A percentile compares a stretch with the other conserved stretches of the same genome.
These are phyloP conservation scores for Bolinopsis microptera DNA, from an alignment of 37 sponge, comb jelly and placozoan genomes.

Conservation along the genomic window DNA sequence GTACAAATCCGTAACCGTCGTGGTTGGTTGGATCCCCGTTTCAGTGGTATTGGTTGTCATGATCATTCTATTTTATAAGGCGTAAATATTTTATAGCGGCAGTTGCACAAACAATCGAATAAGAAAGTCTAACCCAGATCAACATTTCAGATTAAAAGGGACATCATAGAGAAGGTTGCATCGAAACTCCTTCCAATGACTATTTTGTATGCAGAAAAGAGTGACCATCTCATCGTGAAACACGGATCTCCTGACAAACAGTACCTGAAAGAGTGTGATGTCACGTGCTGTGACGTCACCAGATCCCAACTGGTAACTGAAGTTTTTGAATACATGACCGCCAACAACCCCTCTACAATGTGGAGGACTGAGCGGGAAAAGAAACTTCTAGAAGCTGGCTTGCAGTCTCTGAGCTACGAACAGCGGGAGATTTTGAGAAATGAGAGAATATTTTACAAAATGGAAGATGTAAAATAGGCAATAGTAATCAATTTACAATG, in stretches of 20 bases:
- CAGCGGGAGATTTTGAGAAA: background rate
- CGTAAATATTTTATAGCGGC: too few species aligned
- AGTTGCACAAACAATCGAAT: background rate
- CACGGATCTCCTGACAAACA: background rate
- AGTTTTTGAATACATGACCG: background rate
- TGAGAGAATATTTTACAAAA: background rate
- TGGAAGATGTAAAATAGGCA: constrained; percentile 1
- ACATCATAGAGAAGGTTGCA: background rate
- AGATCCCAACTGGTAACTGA: background rate
- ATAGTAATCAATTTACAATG: background rate
- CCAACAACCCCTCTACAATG: background rate
- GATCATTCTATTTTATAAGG: too few species aligned
- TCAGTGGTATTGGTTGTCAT: too few species aligned
- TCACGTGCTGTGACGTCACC: background rate
- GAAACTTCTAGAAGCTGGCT: background rate
- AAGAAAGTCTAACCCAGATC: too few species aligned
- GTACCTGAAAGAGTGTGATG: background rate
- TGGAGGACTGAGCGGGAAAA: constrained; percentile 46
- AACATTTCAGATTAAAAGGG: background rate
- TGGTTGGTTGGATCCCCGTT: too few species aligned
- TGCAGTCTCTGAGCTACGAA: background rate
- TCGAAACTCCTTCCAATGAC: background rate
- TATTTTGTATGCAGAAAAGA: too few species aligned
- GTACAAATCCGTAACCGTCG: too few species aligned
- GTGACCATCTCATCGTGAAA: background rate